A percentile compares a stretch with the other conserved stretches of the same genome.
Evolutionary conservation across 2,888 invertebrate species (phyloP).

Genomic region (Leuctra nigra): DNA sequence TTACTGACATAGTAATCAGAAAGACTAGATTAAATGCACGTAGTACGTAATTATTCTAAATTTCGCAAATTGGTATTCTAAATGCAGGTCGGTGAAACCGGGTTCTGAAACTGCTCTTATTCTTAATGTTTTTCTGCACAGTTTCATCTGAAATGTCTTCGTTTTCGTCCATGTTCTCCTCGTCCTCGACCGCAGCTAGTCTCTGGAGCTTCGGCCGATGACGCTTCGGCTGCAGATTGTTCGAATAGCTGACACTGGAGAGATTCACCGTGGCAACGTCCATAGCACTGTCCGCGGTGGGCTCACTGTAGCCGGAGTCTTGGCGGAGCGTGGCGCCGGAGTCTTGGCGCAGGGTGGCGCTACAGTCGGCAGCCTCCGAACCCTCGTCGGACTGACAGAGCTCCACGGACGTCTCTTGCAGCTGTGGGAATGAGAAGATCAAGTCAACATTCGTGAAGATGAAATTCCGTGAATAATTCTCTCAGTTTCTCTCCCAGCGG

Average conservation of each 20-base stretch:
- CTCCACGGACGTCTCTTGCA: conserved; percentile 28
- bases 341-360: conserved; percentile 24
- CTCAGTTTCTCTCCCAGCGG: too few relatives aligned
- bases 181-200: conserved; percentile 33
- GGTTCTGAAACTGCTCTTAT: conserved; percentile 20
- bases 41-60: too few relatives aligned
- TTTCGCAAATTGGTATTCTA: conserved; percentile 27
- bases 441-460: background rate
- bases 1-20: too few relatives aligned
- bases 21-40: too few relatives aligned
- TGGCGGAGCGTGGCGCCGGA: conserved; percentile 29
- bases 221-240: conserved; percentile 18
- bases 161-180: conserved; percentile 24
- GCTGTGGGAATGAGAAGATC: conserved; percentile 22
- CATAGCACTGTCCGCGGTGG: conserved; percentile 33
- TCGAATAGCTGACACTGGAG: background rate
- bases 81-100: conserved; percentile 28
- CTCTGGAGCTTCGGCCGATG: conserved; percentile 32
- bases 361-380: conserved; percentile 17
- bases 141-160: background rate
- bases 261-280: conserved; percentile 3
- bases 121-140: conserved; percentile 14
- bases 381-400: background rate
- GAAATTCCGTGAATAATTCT: too few relatives aligned
- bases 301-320: conserved; percentile 34